Evolutionary conservation across 2,888 invertebrate genomes (phyloP), one percentile per base, ranked within the genome.

Genomic region (Morpho deidamia): DNA sequence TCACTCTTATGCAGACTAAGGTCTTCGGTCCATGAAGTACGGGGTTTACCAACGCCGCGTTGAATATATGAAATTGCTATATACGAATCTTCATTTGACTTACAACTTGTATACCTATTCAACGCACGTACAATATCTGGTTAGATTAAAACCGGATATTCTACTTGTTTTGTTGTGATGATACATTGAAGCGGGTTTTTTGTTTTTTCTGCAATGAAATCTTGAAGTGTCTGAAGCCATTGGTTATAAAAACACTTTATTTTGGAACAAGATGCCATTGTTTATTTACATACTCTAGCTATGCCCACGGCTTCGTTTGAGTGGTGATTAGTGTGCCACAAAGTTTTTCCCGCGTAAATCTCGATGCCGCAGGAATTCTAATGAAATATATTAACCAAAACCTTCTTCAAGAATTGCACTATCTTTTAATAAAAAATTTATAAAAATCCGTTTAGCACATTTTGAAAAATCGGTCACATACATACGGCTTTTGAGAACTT

Each of bases 111-210:
- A 55, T 54, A 23, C 23, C 23, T 23, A 79, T 68, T 76, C 74
- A 48, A 60, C 55, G 61, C 81, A 81, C 80, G 80, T 81, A 69
- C 58, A 57, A 54, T 55, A 64, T 72, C 69, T 77, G 83, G 83
- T 79, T 83, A 82, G 80, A 69, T 82, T 79, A 75, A 76, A 82
- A 81, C 81, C 83, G 83, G 84, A 83, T 76, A 66, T 68, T 63
- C 61, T 41, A 43, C 41, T 60, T 45, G 52, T 57, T 52, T 60
- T 65, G 70, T 76, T 74, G 71, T 67, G 60, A 56, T 49, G 51
- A 50, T 43, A 37, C 40, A 9, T 11, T 37, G 11, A 11, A 34
- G 14, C 14, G 39, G 38, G 33, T 38, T 37, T 47, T 51, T 37
- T 32, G 12, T 14, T 44, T 49, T 49, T 49, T 46, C 11, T 55